Base-by-base conservation (phyloP, 2,113 vertebrate genomes). In the Xiphias gladius region DNA sequence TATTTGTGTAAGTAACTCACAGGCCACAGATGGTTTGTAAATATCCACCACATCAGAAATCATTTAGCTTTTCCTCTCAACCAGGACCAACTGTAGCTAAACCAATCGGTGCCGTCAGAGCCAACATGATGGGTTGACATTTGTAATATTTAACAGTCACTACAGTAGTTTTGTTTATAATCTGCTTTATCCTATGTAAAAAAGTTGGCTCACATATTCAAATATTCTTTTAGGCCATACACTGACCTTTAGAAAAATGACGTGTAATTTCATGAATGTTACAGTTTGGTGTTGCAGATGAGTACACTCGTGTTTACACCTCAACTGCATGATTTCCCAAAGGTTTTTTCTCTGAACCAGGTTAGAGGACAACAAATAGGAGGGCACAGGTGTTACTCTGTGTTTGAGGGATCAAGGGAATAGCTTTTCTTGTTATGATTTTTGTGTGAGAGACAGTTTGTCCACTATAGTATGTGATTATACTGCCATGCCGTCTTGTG, bases 161-260 rank as follows among this genome's bases (percentile, higher is more conserved):
- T 19, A 41, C 81, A 52, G 68, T 46, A 54, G 39, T 84, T 87
- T 78, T 20, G 59, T 73, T 78, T 46, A n/a, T 92, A 89, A 92
- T 90, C 90, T 90, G 67, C 72, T 89, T 89, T 76, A 84, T 85
- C 74, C 78, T 84, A 67, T 85, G 69, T 79, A 43, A 17, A 81
- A 26, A 83, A 85, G 74, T 77, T 89, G 76, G 68, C 79, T 75
- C 73, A 80, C 50, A 85, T 69, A 71, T 43, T 35, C 20, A 64
- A 22, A 77, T 30, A 54, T 63, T 35, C 55, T 73, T 75, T 37
- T 1, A 16, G 68, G 65, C 30, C 58, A 22, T 26, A 30, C 73
- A 32, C 71, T 43, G 65, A 70, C 3, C 24, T 70, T 64, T 50
- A 55, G 19, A 46, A 46, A 82, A 65, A 0, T 1, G 19, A 52